Conservation (phyloP, 2,888 invertebrate genomes). For the Synanthedon vespiformis region DNA sequence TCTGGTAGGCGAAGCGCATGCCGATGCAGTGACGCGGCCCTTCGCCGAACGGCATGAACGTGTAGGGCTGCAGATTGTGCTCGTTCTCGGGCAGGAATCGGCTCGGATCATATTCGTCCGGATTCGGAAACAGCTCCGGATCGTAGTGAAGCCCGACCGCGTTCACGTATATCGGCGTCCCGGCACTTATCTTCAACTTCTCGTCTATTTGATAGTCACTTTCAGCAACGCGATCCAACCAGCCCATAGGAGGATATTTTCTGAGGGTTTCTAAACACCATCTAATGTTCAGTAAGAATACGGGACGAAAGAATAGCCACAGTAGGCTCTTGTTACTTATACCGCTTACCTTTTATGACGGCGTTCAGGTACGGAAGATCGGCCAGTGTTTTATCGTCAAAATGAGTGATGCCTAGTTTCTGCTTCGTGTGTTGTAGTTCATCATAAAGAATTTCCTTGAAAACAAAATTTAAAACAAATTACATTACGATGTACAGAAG, state of each 20-base stretch:
- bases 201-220: slow-evolving; percentile 28
- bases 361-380: slow-evolving; percentile 24
- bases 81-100: slow-evolving; percentile 33
- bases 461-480: too few relatives aligned
- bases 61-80: slow-evolving; percentile 28
- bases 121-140: slow-evolving; percentile 37
- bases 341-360: slow-evolving; percentile 35
- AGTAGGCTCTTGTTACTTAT: too few relatives aligned
- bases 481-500: too few relatives aligned
- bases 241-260: slow-evolving; percentile 36
- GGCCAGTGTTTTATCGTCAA: slow-evolving; percentile 13
- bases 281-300: too few relatives aligned
- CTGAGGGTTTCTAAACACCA: slow-evolving; percentile 35
- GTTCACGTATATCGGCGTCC: slow-evolving; percentile 31
- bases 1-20: slow-evolving; percentile 16
- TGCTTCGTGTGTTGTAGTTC: slow-evolving; percentile 24
- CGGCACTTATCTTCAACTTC: slow-evolving; percentile 24
- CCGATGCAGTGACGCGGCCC: slow-evolving; percentile 48
- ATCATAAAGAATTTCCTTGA: too few relatives aligned
- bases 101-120: slow-evolving; percentile 35
- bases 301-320: too few relatives aligned
- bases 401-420: slow-evolving; percentile 11
- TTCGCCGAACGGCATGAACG: slow-evolving; percentile 50
- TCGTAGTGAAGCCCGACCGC: slow-evolving; percentile 29
- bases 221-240: slow-evolving; percentile 31